Evolutionary conservation across 2,888 invertebrate genomes (phyloP), one percentile per base, ranked within the genome.

Genomic region (Eulithis testata): DNA sequence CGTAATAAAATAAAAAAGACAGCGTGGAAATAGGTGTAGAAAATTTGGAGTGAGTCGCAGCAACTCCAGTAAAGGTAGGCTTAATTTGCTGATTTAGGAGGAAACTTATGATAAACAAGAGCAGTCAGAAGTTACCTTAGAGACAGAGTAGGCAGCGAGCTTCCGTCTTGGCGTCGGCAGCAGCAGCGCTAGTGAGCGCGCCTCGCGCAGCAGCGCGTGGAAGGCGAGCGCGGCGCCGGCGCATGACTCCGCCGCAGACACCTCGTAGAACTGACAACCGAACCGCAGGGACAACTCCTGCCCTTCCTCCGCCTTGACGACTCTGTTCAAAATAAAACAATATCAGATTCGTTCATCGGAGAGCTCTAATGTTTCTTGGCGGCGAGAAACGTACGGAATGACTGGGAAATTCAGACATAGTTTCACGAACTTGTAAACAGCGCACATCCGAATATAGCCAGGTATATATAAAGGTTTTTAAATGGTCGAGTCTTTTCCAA

Each of bases 231-330:
- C 96, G 0, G 97, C 96, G 65, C 97, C 97, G 0, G 96, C 96
- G 77, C 95, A 95, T 77, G 96, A 96, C 85, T 97, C 97, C 43
- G 97, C 97, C 11, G 97, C 97, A 63, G 96, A 96, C 65, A 97
- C 96, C 88, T 97, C 97, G 88, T 97, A 96, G 88, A 97, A 97
- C 87, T 97, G 97, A 79, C 97, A 97, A 50, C 96, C 96, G 83
- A 95, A 96, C 71, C 95, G 95, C 76, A 96, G 87, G 11, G 97
- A 96, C 71, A 96, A 83, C 85, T 96, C 96, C 78, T 97, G 96
- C 49, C 96, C 97, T 78, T 96, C 96, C 83, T 96, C 96, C 49
- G 96, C 96, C 79, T 95, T 95, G 59, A 97, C 95, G 89, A 95
- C 95, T 84, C 96, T 96, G 87, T 58, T 91, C 87, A 77, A 8